phyloP scores from a whole-genome alignment of 1,140 invertebrate species.

The Zaprionus ornatus region DNA sequence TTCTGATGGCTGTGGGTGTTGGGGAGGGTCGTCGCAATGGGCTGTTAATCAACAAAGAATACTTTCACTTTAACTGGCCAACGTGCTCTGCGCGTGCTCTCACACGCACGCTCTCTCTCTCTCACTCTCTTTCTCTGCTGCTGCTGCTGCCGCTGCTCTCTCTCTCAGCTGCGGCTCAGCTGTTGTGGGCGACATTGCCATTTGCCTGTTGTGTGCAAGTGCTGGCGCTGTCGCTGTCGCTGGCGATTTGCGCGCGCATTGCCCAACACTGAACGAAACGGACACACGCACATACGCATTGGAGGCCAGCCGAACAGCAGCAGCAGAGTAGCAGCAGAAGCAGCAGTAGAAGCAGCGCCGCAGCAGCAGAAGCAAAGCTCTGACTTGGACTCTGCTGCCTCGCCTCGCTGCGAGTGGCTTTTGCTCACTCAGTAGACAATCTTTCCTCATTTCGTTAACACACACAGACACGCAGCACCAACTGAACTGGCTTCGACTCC shows the following conservation, averaged over 20 bases:
- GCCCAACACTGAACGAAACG: slow-evolving; percentile 51
- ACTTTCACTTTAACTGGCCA: slow-evolving; percentile 69
- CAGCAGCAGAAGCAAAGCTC: slow-evolving; percentile 26
- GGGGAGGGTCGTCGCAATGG: slow-evolving; percentile 16
- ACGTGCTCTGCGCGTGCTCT: slow-evolving; percentile 39
- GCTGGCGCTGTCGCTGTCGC: background rate
- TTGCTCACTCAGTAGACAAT: slow-evolving; percentile 79
- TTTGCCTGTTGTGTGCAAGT: slow-evolving; percentile 59
- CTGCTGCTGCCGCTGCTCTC: background rate
- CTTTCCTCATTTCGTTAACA: slow-evolving; percentile 82
- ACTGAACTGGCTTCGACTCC: slow-evolving; percentile 37
- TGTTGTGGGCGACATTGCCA: slow-evolving; percentile 61
- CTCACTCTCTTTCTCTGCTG: slow-evolving; percentile 11
- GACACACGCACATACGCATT: slow-evolving; percentile 46
- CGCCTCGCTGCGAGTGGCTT: slow-evolving; percentile 49
- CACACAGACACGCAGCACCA: slow-evolving; percentile 63
- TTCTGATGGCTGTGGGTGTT: slow-evolving; percentile 44
- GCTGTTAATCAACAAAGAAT: slow-evolving; percentile 73
- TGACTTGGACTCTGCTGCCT: slow-evolving; percentile 37
- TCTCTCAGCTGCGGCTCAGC: slow-evolving; percentile 55
- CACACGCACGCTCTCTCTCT: slow-evolving; percentile 31
- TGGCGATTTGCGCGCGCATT: slow-evolving; percentile 76
- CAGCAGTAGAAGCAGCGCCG: slow-evolving; percentile 19
- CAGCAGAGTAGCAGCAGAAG: slow-evolving; percentile 23
- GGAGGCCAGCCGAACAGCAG: slow-evolving; percentile 47